Conservation (phyloP, 2,113 vertebrate genomes). For the Orientallactaga bullata region DNA sequence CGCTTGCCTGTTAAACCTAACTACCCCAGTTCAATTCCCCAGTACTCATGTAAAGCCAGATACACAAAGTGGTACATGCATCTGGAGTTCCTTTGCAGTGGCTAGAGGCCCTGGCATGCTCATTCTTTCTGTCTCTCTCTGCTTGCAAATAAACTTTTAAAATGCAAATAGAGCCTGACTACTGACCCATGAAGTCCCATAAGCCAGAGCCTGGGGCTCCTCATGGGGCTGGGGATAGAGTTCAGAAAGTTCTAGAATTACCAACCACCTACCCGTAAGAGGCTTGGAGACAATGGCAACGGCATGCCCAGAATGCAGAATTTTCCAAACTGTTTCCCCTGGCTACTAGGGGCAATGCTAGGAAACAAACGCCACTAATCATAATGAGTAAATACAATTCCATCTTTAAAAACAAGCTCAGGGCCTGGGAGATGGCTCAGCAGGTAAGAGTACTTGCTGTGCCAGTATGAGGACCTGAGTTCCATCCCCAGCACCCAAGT, state of each 20-base stretch:
- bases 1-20: no score
- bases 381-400: background rate
- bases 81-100: no score
- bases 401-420: no score
- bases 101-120: no score
- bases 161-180: background rate
- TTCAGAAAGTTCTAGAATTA: slow-evolving; percentile 15
- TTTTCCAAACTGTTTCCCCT: slow-evolving; percentile 14
- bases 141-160: background rate
- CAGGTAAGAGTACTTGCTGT: background rate
- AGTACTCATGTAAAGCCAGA: no score
- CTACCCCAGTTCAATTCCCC: no score
- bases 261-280: background rate
- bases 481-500: background rate
- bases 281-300: background rate
- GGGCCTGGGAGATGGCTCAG: background rate
- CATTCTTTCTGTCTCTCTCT: no score
- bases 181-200: background rate
- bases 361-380: slow-evolving; percentile 7
- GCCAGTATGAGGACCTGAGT: no score
- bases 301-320: background rate
- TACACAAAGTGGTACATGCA: no score
- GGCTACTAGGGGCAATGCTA: background rate
- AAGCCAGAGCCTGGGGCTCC: background rate
- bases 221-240: background rate